A percentile compares a stretch with the other conserved stretches of the same genome.
phyloP scores from a whole-genome alignment of 2,888 invertebrate genomes.

The Drosophila longiperda region DNA sequence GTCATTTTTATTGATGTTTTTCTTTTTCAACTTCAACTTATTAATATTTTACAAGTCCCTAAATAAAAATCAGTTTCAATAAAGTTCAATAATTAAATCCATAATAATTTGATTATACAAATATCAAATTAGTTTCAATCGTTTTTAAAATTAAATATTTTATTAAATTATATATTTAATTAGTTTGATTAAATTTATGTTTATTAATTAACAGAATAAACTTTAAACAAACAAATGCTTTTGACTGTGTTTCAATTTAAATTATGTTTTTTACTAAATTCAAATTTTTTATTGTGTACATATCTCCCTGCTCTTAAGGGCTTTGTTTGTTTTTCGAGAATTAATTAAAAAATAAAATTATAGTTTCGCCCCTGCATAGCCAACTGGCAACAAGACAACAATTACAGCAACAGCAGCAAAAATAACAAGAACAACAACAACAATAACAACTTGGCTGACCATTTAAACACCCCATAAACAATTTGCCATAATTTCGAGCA shows the following conservation, averaged over 20 bases:
- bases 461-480: constrained; percentile 80
- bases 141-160: background rate
- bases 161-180: background rate
- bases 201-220: background rate
- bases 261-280: background rate
- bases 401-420: constrained; percentile 12
- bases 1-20: background rate
- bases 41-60: background rate
- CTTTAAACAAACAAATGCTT: background rate
- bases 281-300: background rate
- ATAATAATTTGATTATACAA: background rate
- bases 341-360: constrained; percentile 79
- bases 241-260: background rate
- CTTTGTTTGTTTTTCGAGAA: constrained; percentile 77
- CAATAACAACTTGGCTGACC: constrained; percentile 50
- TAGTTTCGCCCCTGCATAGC: constrained; percentile 49
- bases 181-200: background rate
- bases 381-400: constrained; percentile 34
- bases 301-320: constrained; percentile 2
- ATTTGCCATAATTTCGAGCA: constrained; percentile 78
- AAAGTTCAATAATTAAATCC: background rate
- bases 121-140: background rate
- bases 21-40: background rate
- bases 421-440: constrained; percentile 25
- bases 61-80: background rate